Conservation (phyloP, 64 coral and sea anemone species). For the Stichodactyla mertensii region DNA sequence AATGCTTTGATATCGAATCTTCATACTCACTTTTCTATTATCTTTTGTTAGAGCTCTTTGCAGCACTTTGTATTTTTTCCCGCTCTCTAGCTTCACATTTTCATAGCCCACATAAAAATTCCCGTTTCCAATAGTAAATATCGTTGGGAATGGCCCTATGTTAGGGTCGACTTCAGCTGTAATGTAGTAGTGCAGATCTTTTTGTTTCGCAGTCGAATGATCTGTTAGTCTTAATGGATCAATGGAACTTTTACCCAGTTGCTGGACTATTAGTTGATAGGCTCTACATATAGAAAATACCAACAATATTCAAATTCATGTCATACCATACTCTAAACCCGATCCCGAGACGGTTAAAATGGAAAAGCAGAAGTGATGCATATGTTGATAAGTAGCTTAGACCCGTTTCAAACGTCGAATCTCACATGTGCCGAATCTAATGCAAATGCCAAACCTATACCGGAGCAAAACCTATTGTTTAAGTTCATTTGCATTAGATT, state of each 20-base stretch:
- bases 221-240: background rate
- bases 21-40: background rate
- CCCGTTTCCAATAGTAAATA: background rate
- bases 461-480: no score
- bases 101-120: background rate
- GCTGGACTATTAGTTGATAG: background rate
- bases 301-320: no score
- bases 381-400: no score
- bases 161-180: background rate
- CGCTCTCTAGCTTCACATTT: background rate
- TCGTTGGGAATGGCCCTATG: background rate
- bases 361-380: no score
- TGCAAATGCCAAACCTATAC: no score
- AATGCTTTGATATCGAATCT: background rate
- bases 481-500: no score
- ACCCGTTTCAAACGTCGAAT: no score
- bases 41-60: background rate
- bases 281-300: background rate
- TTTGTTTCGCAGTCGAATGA: background rate
- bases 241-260: background rate
- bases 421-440: no score
- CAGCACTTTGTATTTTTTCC: background rate
- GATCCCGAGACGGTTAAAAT: no score
- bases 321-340: no score
- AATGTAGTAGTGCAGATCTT: background rate